A percentile compares a stretch with the other conserved stretches of the same genome.
Evolutionary conservation across 2,797 vertebrate genomes (phyloP).

Genomic region (Neopelma chrysocephalum): DNA sequence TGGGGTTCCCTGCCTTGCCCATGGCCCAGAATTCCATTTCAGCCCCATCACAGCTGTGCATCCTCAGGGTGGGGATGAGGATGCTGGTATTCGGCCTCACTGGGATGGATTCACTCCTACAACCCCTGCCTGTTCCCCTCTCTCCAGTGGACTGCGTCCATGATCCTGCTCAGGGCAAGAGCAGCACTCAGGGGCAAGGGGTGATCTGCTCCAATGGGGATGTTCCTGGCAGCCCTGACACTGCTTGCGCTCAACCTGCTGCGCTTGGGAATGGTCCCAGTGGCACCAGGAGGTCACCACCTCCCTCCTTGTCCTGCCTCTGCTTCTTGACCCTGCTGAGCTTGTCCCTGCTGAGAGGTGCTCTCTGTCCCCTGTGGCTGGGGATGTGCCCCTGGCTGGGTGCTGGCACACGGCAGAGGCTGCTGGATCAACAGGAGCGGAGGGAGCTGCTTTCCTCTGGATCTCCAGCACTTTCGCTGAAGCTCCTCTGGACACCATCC

Average conservation of each 20-base stretch:
- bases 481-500: neutral
- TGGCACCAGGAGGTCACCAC: neutral
- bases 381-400: neutral
- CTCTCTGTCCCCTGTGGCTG: neutral
- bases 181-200: neutral
- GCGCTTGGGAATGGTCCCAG: accelerated
- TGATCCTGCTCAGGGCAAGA: neutral
- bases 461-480: neutral
- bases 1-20: neutral
- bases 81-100: neutral
- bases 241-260: neutral
- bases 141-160: neutral
- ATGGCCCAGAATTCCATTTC: neutral
- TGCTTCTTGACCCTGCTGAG: neutral
- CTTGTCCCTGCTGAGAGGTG: neutral
- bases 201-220: neutral
- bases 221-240: neutral
- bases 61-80: neutral
- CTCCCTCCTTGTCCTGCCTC: neutral
- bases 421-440: neutral
- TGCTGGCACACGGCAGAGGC: neutral
- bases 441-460: neutral
- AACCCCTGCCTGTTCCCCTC: neutral
- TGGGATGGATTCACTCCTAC: neutral
- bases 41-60: accelerated